Evolutionary conservation across 1,140 invertebrate species (phyloP).

Genomic region (Lepidurus couesii): DNA sequence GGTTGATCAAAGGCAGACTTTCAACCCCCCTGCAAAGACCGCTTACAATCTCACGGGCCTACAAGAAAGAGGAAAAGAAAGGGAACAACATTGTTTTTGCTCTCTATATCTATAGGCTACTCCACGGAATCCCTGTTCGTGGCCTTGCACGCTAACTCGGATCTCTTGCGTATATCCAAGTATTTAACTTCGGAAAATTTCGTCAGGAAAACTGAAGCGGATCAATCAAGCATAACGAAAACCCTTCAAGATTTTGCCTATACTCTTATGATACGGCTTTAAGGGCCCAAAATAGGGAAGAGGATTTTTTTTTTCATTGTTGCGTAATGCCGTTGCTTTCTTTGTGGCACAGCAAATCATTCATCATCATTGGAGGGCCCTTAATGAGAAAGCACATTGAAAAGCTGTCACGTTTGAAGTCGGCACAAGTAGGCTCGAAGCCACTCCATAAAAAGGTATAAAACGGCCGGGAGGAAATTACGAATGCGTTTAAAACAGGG

Average conservation of each 20-base stretch:
- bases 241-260: too few species aligned
- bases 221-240: too few species aligned
- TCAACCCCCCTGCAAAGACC: background rate
- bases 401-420: background rate
- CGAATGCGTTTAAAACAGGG: background rate
- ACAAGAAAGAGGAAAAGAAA: background rate
- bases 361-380: background rate
- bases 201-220: background rate
- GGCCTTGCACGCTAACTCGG: background rate
- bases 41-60: background rate
- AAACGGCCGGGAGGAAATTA: background rate
- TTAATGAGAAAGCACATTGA: slow-evolving; percentile 1
- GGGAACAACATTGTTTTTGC: background rate
- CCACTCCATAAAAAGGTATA: background rate
- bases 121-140: too few species aligned
- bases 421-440: background rate
- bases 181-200: background rate
- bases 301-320: background rate
- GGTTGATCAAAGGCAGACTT: background rate
- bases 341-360: background rate
- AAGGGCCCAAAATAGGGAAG: background rate
- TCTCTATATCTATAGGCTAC: background rate
- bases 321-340: background rate
- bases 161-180: background rate
- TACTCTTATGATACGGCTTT: too few species aligned